Percentiles rank a stretch among this genome's conserved stretches.
Evolutionary conservation across 2,888 invertebrate species (phyloP).

Genomic region (Habrosyne pyritoides): DNA sequence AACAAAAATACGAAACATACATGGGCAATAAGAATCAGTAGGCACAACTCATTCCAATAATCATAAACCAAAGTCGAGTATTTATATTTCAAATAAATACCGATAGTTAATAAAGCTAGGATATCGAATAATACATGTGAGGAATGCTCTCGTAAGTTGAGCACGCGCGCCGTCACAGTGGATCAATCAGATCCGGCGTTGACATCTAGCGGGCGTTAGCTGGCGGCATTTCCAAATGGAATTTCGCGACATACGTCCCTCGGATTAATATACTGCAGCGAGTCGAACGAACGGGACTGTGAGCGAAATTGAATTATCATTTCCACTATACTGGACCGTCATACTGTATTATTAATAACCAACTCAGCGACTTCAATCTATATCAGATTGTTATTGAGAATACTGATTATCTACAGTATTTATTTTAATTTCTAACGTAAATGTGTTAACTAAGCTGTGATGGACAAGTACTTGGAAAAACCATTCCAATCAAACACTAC

Average conservation of each 20-base stretch:
- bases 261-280: conserved; percentile 62
- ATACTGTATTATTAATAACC: conserved; percentile 24
- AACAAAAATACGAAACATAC: too few species aligned
- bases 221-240: conserved; percentile 61
- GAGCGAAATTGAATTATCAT: conserved; percentile 55
- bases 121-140: neutral
- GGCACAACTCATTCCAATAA: too few species aligned
- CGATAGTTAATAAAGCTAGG: neutral
- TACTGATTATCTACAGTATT: too few species aligned
- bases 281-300: conserved; percentile 42
- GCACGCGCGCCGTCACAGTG: conserved; percentile 39
- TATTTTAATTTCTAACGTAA: too few species aligned
- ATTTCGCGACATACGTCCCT: conserved; percentile 63
- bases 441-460: too few species aligned
- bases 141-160: conserved; percentile 12
- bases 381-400: too few species aligned
- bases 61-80: too few species aligned
- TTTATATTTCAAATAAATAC: neutral
- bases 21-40: too few species aligned
- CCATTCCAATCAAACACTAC: too few species aligned
- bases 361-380: neutral
- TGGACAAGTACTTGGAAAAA: too few species aligned
- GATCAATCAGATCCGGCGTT: conserved; percentile 61
- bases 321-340: conserved; percentile 43
- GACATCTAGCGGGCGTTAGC: conserved; percentile 52